These are phyloP conservation scores for Carassius carassius DNA, from an alignment of 2,113 vertebrate species.

Conservation along the genomic window DNA sequence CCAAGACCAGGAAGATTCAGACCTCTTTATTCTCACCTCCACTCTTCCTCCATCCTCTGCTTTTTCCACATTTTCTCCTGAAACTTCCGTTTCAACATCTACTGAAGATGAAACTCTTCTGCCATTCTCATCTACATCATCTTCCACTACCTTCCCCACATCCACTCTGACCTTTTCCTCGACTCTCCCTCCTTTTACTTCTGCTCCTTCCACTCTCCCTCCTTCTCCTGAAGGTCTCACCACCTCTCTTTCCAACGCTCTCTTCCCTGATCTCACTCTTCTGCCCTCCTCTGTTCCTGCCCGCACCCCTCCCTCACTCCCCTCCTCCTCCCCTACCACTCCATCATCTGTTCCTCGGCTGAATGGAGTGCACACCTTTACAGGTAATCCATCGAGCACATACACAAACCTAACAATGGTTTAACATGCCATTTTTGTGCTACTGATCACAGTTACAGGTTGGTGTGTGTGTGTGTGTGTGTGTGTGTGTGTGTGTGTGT, in stretches of 20 bases:
- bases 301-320: conserved; percentile 18
- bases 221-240: conserved; percentile 55
- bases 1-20: conserved; percentile 35
- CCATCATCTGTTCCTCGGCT: conserved; percentile 70
- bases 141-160: conserved; percentile 62
- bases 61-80: background rate
- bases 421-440: conserved; percentile 1
- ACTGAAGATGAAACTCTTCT: background rate
- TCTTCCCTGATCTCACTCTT: background rate
- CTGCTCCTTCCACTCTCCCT: conserved; percentile 55
- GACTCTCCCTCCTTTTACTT: background rate
- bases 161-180: background rate
- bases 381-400: conserved; percentile 72
- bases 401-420: conserved; percentile 18
- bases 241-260: background rate
- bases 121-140: background rate
- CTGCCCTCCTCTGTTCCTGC: conserved; percentile 14
- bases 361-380: conserved; percentile 74
- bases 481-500: background rate
- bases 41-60: conserved; percentile 19
- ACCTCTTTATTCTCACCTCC: background rate
- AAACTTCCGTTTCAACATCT: conserved; percentile 37
- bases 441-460: background rate
- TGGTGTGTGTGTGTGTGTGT: background rate
- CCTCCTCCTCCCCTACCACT: conserved; percentile 55